phyloP scores from a whole-genome alignment of 92 coral and sea anemone species.

The Phenganax stokvisi region DNA sequence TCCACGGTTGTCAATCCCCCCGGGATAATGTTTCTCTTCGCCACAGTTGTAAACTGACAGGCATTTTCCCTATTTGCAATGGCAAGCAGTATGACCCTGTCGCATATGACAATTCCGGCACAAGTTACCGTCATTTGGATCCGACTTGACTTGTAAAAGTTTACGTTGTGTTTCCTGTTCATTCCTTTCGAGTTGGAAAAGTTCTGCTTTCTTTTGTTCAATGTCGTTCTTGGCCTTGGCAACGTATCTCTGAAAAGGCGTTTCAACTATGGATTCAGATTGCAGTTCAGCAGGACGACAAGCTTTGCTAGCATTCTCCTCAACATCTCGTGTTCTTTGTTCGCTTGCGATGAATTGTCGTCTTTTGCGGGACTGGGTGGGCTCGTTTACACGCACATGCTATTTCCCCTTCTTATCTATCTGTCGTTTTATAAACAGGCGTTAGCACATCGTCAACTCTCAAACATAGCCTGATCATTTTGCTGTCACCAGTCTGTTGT shows the following conservation, averaged over 20 bases:
- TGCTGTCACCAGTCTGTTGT: no score
- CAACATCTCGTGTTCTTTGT: no score
- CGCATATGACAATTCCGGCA: slow-evolving; percentile 54
- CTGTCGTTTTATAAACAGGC: no score
- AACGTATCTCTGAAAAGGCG: slow-evolving; percentile 45
- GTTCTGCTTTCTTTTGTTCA: slow-evolving; percentile 39
- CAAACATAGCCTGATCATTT: no score
- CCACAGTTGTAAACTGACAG: slow-evolving; percentile 46
- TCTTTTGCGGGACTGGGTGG: no score
- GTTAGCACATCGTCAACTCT: no score
- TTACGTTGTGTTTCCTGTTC: slow-evolving; percentile 15
- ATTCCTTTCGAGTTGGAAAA: slow-evolving; percentile 36
- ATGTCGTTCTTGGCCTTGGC: slow-evolving; percentile 27
- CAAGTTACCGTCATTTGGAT: slow-evolving; percentile 49
- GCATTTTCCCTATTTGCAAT: slow-evolving; percentile 42
- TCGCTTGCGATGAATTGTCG: no score
- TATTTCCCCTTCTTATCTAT: no score
- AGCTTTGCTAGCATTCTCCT: no score
- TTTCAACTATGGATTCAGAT: background rate
- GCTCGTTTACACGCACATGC: no score
- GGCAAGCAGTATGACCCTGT: slow-evolving; percentile 52
- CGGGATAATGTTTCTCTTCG: slow-evolving; percentile 43
- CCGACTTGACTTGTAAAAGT: slow-evolving; percentile 39
- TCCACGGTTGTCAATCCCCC: slow-evolving; percentile 45
- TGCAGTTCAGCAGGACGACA: no score